Conservation (phyloP, 2,888 invertebrate genomes). For the Drepana falcataria region DNA sequence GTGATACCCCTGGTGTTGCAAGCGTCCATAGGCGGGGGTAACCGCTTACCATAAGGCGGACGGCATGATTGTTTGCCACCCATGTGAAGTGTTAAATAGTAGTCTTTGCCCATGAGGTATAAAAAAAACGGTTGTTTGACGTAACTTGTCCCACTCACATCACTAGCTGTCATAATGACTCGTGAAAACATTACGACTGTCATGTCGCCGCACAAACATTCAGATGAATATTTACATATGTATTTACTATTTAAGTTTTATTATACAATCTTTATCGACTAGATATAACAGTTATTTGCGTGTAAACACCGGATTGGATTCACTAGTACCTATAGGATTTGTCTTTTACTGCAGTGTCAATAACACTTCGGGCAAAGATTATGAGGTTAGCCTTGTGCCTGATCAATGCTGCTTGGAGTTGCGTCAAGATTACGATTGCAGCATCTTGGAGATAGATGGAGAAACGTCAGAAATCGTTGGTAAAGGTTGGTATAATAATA, state of each 20-base stretch:
- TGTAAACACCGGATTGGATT: constrained; percentile 30
- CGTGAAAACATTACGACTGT: background rate
- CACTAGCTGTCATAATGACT: background rate
- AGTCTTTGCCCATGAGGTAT: no score
- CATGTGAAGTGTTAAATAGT: no score
- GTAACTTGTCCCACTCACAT: no score
- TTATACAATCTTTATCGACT: constrained; percentile 23
- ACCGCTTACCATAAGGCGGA: no score
- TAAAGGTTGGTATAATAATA: no score
- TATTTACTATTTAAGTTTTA: constrained; percentile 43
- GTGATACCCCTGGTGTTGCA: no score
- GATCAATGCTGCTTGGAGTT: constrained; percentile 50
- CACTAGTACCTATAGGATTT: constrained; percentile 34
- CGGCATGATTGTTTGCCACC: no score
- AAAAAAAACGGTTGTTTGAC: no score
- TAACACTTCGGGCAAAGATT: constrained; percentile 44
- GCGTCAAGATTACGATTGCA: constrained; percentile 36
- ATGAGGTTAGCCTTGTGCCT: constrained; percentile 38
- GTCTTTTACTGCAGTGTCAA: constrained; percentile 41
- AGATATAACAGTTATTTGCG: constrained; percentile 26
- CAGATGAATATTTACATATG: constrained; percentile 53
- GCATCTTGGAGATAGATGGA: constrained; percentile 41
- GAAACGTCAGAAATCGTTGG: constrained; percentile 31
- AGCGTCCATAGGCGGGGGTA: no score
- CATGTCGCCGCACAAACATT: constrained; percentile 10